Evolutionary conservation across 2,113 vertebrate species (phyloP).

Genomic region (Chlorocebus sabaeus): DNA sequence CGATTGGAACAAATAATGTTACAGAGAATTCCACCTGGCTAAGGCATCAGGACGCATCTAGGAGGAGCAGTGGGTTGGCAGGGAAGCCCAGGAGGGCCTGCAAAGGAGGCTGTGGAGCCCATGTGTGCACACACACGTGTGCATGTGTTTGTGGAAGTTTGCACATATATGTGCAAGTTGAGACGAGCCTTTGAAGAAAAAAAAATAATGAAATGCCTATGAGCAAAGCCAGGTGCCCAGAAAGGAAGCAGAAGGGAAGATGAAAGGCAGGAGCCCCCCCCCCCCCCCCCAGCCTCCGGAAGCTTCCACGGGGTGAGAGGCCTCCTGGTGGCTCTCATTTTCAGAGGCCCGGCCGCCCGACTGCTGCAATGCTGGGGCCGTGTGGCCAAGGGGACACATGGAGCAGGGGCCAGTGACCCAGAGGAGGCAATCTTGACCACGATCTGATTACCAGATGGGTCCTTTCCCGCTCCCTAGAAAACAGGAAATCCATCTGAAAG

Average conservation of each 20-base stretch:
- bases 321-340: not conserved
- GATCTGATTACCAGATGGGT: conserved; percentile 83
- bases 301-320: not conserved
- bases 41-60: not conserved
- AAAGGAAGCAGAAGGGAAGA: not conserved
- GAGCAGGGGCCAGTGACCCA: conserved; percentile 69
- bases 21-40: not conserved
- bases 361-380: not conserved
- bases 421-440: conserved; percentile 66
- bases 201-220: not conserved
- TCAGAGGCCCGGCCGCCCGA: not conserved
- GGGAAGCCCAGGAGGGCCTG: fast-evolving
- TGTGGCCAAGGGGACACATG: conserved; percentile 48
- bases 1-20: fast-evolving
- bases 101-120: fast-evolving
- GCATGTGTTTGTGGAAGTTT: not conserved
- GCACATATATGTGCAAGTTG: not conserved
- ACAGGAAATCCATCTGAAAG: conserved; percentile 80
- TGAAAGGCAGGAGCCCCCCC: not conserved
- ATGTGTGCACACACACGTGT: fast-evolving
- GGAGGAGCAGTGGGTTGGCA: fast-evolving
- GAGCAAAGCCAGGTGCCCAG: conserved; percentile 4
- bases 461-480: conserved; percentile 69
- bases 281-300: not conserved
- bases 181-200: not conserved